These are phyloP conservation scores for Tamias sibiricus DNA, from an alignment of 2,113 vertebrate species.

Conservation along the genomic window DNA sequence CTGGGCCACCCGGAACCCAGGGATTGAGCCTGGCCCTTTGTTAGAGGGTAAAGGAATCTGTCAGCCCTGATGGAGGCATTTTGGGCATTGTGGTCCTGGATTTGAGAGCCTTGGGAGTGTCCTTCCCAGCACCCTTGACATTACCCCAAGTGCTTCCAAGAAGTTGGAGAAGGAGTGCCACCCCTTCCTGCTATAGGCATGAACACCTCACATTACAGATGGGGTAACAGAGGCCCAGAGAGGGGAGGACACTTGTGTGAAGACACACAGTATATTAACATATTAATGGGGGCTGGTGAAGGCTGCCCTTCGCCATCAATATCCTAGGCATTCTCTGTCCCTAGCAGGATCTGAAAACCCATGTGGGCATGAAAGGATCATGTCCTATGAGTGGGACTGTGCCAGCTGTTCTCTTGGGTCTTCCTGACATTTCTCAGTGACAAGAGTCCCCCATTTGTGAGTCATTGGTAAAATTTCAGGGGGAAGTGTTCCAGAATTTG, in stretches of 20 bases:
- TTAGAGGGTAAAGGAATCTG: not conserved
- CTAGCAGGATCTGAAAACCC: not conserved
- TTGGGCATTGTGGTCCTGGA: not conserved
- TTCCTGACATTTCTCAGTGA: not conserved
- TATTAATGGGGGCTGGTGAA: too few relatives aligned
- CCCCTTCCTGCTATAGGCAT: not conserved
- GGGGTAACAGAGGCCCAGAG: not conserved
- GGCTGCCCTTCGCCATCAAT: not conserved
- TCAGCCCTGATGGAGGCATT: not conserved
- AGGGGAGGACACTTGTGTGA: not conserved
- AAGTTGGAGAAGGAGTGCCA: not conserved
- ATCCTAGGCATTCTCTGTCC: not conserved
- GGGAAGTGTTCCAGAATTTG: not conserved
- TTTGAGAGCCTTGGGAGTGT: not conserved
- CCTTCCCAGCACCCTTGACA: not conserved
- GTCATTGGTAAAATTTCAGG: not conserved
- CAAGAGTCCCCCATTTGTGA: not conserved
- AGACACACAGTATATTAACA: not conserved
- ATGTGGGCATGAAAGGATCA: not conserved
- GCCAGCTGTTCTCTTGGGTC: not conserved
- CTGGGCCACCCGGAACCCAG: not conserved
- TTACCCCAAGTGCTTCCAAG: not conserved
- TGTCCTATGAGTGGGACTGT: not conserved
- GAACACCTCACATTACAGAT: not conserved
- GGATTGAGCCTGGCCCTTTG: not conserved